Percentiles rank a stretch among this genome's conserved stretches.
phyloP scores from a whole-genome alignment of 2,797 vertebrate species.

The Otolemur crassicaudatus region DNA sequence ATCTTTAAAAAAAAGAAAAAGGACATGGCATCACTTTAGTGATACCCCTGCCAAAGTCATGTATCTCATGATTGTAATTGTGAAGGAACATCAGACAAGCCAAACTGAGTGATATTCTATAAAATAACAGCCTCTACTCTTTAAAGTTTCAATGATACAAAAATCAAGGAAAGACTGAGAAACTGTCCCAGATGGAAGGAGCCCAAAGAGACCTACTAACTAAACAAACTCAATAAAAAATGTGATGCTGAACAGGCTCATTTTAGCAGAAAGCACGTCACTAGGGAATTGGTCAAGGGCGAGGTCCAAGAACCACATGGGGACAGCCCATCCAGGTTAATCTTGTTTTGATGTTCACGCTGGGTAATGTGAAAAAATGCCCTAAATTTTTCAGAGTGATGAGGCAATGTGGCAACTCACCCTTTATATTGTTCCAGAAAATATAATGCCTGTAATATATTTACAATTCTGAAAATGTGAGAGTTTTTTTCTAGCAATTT shows the following conservation, averaged over 20 bases:
- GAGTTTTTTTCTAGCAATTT: neutral
- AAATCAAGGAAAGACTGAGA: neutral
- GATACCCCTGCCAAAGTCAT: neutral
- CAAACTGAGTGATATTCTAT: neutral
- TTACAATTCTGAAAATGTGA: neutral
- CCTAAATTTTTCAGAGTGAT: neutral
- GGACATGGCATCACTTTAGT: neutral
- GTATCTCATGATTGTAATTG: neutral
- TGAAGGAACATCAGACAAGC: neutral
- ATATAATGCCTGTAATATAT: neutral
- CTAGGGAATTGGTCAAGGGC: neutral
- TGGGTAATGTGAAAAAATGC: neutral
- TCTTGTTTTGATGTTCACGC: neutral
- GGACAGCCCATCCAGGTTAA: neutral
- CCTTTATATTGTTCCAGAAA: neutral
- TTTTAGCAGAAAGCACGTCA: neutral
- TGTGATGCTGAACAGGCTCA: neutral
- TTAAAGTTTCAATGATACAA: neutral
- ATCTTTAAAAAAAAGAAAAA: too few relatives aligned
- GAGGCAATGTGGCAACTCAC: neutral
- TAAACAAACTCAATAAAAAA: neutral
- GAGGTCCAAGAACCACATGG: neutral
- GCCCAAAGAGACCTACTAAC: neutral
- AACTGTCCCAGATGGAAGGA: neutral
- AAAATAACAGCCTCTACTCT: neutral